Base-by-base conservation (phyloP, 2,113 vertebrate species). In the Datnioides undecimradiatus region DNA sequence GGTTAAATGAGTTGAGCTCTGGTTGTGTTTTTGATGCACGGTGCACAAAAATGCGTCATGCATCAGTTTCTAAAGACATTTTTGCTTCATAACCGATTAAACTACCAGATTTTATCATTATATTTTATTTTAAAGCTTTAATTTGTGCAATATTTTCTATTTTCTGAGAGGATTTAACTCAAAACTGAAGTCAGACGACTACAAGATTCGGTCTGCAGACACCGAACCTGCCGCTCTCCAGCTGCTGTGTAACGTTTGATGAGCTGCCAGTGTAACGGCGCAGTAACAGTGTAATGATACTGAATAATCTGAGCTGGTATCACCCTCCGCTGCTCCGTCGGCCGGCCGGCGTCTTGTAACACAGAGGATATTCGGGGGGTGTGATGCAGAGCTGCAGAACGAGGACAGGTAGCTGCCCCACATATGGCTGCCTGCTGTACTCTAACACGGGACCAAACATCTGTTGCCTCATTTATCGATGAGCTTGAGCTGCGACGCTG, bases 321-420 rank as follows among this genome's bases (percentile, higher is more conserved):
- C 46, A 19, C 3, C 4, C 6, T 7, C 17, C 2, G 19, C 8
- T 41, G 51, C 60, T 51, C 21, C 3, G 66, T 36, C 65, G 57
- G 66, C 43, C 65, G 57, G 49, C 58, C 73, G 16, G 13, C 6
- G n/a, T 36, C 27, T 41, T 0, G 43, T n/a, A 59, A 27, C 55
- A 31, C 38, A 60, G 72, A 58, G 27, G 43, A 25, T 59, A 68
- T 64, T 59, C 25, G 67, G 60, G 49, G 48, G 75, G 51, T 62
- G 71, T 36, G 38, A 79, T 77, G 40, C 70, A 11, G 72, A 73
- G 41, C 79, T 71, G 76, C 73, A 77, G 63, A 83, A 82, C 46
- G 63, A 80, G 87, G 25, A 23, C 83, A 80, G 65, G 70, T 63
- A 79, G 62, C 74, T 82, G 82, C 4, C 76, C 79, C 75, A 71